Conservation (phyloP, 2,797 vertebrate genomes). For the Cossypha caffra region DNA sequence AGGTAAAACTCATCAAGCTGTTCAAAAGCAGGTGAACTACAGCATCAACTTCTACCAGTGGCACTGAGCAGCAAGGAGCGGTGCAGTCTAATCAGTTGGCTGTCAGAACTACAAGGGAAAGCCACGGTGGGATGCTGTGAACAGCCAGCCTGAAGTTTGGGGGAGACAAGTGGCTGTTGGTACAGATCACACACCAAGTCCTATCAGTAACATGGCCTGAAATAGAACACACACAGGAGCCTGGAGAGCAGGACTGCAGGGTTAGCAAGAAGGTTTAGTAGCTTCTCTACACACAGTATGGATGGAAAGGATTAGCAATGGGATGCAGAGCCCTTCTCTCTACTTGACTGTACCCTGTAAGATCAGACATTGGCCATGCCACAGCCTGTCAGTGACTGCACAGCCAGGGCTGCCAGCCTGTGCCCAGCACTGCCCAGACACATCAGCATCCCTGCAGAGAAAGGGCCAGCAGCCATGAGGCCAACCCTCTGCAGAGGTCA, state of each 20-base stretch:
- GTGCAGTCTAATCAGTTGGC: neutral
- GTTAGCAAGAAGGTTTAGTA: constrained; percentile 35
- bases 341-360: neutral
- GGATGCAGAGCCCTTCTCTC: neutral
- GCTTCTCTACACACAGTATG: neutral
- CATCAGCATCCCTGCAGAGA: neutral
- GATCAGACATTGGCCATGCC: neutral
- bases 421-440: neutral
- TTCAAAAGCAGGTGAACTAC: neutral
- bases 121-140: neutral
- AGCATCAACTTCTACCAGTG: constrained; percentile 2
- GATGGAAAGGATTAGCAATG: neutral
- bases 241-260: neutral
- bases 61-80: neutral
- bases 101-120: neutral
- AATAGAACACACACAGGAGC: neutral
- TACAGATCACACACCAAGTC: neutral
- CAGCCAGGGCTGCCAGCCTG: neutral
- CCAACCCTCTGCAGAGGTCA: neutral
- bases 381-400: neutral
- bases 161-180: neutral
- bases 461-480: neutral
- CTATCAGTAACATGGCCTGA: neutral
- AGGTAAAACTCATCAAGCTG: neutral
- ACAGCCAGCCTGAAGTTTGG: neutral